A percentile compares a stretch with the other conserved stretches of the same genome.
Evolutionary conservation across 2,888 invertebrate genomes (phyloP).

Genomic region (Chymomyza fuscimana): DNA sequence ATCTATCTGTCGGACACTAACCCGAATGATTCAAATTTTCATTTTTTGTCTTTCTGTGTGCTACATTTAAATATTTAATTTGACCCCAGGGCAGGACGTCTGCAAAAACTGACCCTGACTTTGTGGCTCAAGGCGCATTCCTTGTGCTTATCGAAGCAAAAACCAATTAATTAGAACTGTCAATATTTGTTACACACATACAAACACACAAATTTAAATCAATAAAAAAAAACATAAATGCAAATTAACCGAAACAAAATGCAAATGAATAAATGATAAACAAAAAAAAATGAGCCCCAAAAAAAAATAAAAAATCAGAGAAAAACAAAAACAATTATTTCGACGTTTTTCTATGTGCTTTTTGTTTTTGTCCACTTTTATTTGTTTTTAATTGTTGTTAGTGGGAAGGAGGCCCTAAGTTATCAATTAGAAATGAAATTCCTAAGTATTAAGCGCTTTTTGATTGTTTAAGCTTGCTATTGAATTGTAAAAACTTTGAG

Average conservation of each 20-base stretch:
- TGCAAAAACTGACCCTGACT: slow-evolving; percentile 14
- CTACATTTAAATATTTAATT: slow-evolving; percentile 67
- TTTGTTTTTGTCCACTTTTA: slow-evolving; percentile 1
- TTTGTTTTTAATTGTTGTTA: slow-evolving; percentile 1
- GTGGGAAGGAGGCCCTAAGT: neutral
- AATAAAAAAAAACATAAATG: slow-evolving; percentile 5
- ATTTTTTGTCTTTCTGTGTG: neutral
- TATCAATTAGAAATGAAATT: neutral
- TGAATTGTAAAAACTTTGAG: neutral
- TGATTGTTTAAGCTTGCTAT: neutral
- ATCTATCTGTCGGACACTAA: too few relatives aligned
- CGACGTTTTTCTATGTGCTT: neutral
- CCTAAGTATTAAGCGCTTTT: neutral
- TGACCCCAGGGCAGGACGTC: slow-evolving; percentile 28
- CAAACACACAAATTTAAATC: neutral
- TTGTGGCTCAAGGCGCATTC: slow-evolving; percentile 5
- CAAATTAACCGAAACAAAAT: slow-evolving; percentile 2
- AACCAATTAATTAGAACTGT: slow-evolving; percentile 70
- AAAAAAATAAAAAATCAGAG: neutral
- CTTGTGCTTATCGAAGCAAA: slow-evolving; percentile 51
- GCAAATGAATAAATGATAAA: neutral
- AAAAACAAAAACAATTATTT: neutral
- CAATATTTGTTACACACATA: slow-evolving; percentile 51
- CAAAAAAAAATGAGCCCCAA: neutral
- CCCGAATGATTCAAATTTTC: neutral